Percentiles rank a stretch among this genome's conserved stretches.
These are phyloP conservation scores for Sebastes iracundus DNA, from an alignment of 2,797 vertebrate species.

Conservation along the genomic window DNA sequence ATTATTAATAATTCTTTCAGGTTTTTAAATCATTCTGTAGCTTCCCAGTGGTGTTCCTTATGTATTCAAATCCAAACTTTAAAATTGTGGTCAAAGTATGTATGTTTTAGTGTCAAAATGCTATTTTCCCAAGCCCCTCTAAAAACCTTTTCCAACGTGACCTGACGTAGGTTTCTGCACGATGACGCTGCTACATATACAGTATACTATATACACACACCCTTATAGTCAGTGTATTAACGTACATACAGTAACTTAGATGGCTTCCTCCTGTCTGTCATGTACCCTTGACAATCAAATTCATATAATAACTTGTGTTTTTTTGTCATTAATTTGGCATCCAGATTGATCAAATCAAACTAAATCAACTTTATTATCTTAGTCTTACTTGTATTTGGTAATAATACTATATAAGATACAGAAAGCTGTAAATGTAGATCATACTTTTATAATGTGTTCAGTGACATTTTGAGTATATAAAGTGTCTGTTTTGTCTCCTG, in stretches of 20 bases:
- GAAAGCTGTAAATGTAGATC: not conserved
- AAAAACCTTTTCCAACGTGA: not conserved
- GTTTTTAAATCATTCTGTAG: too few species aligned
- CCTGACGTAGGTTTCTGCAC: not conserved
- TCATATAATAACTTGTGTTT: not conserved
- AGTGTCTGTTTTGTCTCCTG: not conserved
- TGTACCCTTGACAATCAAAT: not conserved
- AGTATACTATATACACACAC: too few species aligned
- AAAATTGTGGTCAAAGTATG: not conserved
- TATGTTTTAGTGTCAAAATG: not conserved
- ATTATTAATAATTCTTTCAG: too few species aligned
- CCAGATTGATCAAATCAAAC: not conserved
- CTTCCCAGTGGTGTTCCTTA: not conserved
- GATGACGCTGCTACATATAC: not conserved
- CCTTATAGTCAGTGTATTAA: too few species aligned
- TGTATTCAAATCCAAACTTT: not conserved
- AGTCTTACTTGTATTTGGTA: not conserved
- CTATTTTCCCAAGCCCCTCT: not conserved
- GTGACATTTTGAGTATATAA: too few species aligned
- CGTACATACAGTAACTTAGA: too few species aligned
- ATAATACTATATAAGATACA: not conserved
- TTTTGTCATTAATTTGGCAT: not conserved
- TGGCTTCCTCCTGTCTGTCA: not conserved
- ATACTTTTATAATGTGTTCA: not conserved
- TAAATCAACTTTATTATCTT: not conserved